Base-by-base conservation (phyloP, 1,140 invertebrate species). In the Euglossa dilemma region DNA sequence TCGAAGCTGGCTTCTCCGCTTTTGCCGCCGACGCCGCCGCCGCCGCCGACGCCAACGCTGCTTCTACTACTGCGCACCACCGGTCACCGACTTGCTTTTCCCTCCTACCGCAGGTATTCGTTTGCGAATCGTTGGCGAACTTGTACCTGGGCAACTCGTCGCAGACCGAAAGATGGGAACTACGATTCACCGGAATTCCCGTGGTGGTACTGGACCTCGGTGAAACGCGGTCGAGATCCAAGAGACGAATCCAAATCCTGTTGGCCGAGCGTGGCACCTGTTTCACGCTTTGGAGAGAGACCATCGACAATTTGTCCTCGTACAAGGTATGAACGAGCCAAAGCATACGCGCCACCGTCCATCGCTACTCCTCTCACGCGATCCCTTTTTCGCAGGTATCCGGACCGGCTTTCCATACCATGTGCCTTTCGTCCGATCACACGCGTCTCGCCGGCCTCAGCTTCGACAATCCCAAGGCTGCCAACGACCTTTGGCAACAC, bases 241-340 rank as follows among this genome's bases (percentile, higher is more conserved):
- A 97, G 88, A 94, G 97, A 45, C 95, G 96, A 47, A 96, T 98
- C 9, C 96, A 97, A 23, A 96, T 98, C 43, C 95, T 97, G 5
- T 91, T 98, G 25, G 97, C 97, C 1, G 98, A 98, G 93, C 95
- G 97, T 69, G 97, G 97, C 6, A 97, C 97, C 5, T 97, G 97
- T 67, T 98, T 98, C 92, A 96, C 96, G 47, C 93, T 98, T n/a
- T 98, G 97, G 97, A 95, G 95, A 75, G 97, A 98, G 92, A 96
- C 96, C n/a, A 97, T 98, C 85, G 97, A 96, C 87, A 96, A 96
- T 87, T 90, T 96, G n/a, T 95, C 96, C 0, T 95, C 95, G 67
- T 96, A 96, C 93, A 95, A 95, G 90, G 95, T 93, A 74, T 36
- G 36, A 36, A 36, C 36, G 36, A 36, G n/a, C n/a, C n/a, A n/a